Evolutionary conservation across 2,113 vertebrate genomes (phyloP).

Genomic region (Elachura formosa): DNA sequence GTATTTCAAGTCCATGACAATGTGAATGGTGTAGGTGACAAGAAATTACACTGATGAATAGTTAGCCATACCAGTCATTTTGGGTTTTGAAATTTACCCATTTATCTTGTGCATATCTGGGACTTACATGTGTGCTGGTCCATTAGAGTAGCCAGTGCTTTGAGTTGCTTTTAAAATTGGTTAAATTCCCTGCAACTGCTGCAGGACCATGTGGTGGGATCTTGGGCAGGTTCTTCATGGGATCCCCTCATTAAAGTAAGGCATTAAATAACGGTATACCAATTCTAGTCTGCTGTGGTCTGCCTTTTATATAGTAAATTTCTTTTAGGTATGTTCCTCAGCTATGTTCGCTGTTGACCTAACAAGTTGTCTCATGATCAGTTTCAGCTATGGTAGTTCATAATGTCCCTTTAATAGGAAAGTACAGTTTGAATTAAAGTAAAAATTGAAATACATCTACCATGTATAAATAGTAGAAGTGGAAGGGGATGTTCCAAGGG

Average conservation of each 20-base stretch:
- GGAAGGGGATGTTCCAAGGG: not conserved
- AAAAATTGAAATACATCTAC: not conserved
- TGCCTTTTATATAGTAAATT: not conserved
- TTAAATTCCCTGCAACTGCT: not conserved
- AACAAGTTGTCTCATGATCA: not conserved
- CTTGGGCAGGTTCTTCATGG: not conserved
- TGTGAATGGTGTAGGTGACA: not conserved
- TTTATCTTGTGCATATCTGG: not conserved
- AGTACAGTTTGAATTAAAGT: not conserved
- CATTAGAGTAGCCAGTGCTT: not conserved
- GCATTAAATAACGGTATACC: accelerated
- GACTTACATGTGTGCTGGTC: not conserved
- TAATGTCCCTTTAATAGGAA: not conserved
- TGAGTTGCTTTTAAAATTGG: not conserved
- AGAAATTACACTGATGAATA: not conserved
- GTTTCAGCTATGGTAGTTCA: not conserved
- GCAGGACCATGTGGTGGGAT: not conserved
- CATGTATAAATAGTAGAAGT: not conserved
- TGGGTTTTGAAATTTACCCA: not conserved
- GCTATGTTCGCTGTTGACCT: accelerated
- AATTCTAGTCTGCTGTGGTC: not conserved
- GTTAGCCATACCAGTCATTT: not conserved
- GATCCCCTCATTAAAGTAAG: not conserved
- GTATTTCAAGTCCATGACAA: not conserved
- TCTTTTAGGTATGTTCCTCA: not conserved